Base-by-base conservation (phyloP, 2,113 vertebrate genomes). In the Hystrix brachyura region DNA sequence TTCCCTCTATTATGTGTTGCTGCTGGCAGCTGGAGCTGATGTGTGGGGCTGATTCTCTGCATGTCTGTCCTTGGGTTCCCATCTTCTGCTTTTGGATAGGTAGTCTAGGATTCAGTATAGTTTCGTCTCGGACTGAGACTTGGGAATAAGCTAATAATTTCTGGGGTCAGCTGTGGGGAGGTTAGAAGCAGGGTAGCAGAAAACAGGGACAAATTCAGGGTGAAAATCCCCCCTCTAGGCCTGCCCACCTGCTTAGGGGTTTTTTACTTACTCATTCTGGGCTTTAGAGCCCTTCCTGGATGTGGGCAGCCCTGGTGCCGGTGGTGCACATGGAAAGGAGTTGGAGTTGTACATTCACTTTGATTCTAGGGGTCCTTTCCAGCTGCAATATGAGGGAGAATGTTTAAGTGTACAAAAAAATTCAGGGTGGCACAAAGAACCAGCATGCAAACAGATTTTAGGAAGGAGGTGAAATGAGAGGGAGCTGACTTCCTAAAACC, bases 101-200 rank as follows among this genome's bases (percentile, higher is more conserved):
- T 32, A 65, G 34, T 27, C 74, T 19, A 10, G 72, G 55, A 18
- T 78, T 53, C 51, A 0, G 78, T 21, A 43, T 32, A 57, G 15
- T 55, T 71, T 65, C 69, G 71, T 78, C 53, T 82, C 65, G 51
- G 72, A 79, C 89, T 74, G n/a, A 53, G 93, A 74, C 57, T 74
- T 32, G 13, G 18, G 59, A 67, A 7, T 57, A 72, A 53, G 51
- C 88, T 72, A 34, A n/a, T 59, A 25, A 60, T 78, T 69, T 83
- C 43, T 29, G 53, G 11, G 55, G 25, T 6, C 57, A 21, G 90
- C 64, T 59, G 46, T 0, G 17, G n/a, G 25, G 48, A 93, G 86
- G 79, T 62, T 71, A 59, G 85, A 83, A 38, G 67, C 3, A 67
- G 65, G 71, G 18, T 38, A 5, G 53, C 93, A 60, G 65, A 43